Evolutionary conservation across 1,140 invertebrate genomes (phyloP).

Genomic region (Sarcophaga peregrina): DNA sequence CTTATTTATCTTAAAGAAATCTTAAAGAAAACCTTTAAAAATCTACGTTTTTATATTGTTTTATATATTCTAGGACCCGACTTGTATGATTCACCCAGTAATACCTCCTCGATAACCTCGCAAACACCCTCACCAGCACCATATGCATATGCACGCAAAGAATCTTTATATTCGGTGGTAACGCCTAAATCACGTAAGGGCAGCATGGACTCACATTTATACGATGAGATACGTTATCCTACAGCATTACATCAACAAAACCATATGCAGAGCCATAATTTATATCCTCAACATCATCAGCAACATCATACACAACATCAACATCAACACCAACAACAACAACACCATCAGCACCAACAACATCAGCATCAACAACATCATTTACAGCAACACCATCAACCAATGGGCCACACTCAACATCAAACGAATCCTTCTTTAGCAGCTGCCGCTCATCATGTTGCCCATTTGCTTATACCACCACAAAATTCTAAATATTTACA

Average conservation of each 20-base stretch:
- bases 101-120: slow-evolving; percentile 56
- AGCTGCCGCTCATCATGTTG: slow-evolving; percentile 48
- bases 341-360: slow-evolving; percentile 48
- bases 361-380: slow-evolving; percentile 45
- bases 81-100: slow-evolving; percentile 62
- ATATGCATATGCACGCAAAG: slow-evolving; percentile 62
- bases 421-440: slow-evolving; percentile 23
- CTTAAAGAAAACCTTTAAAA: not conserved
- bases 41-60: not conserved
- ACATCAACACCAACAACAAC: slow-evolving; percentile 54
- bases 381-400: slow-evolving; percentile 23
- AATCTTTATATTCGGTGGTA: slow-evolving; percentile 61
- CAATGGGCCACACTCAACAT: slow-evolving; percentile 32
- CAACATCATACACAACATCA: slow-evolving; percentile 50
- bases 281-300: slow-evolving; percentile 54
- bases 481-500: slow-evolving; percentile 61
- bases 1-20: slow-evolving; percentile 22
- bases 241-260: slow-evolving; percentile 53
- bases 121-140: slow-evolving; percentile 50
- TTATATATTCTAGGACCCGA: slow-evolving; percentile 51
- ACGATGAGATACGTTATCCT: slow-evolving; percentile 62
- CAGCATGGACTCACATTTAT: slow-evolving; percentile 61
- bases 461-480: slow-evolving; percentile 60
- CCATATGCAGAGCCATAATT: slow-evolving; percentile 43
- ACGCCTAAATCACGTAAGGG: slow-evolving; percentile 62